phyloP scores from a whole-genome alignment of 2,113 vertebrate genomes.

The Albula glossodonta region DNA sequence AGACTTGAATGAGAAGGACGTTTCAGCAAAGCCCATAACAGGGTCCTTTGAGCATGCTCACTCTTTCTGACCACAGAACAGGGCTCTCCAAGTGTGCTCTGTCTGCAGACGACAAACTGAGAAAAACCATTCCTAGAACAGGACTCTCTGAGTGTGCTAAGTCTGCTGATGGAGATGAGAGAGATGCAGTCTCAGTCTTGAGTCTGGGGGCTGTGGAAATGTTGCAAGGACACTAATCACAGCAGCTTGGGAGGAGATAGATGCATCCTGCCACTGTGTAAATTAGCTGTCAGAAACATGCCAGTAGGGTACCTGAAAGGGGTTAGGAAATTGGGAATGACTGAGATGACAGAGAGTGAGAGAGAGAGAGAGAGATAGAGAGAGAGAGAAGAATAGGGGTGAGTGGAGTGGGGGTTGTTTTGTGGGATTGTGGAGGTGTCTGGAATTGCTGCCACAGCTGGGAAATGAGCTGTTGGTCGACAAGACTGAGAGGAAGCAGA shows the following conservation, averaged over 20 bases:
- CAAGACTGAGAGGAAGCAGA: conserved; percentile 15
- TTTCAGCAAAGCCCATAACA: neutral
- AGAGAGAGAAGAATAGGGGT: conserved; percentile 38
- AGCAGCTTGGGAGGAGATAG: conserved; percentile 49
- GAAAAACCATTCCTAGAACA: neutral
- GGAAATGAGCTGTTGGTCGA: conserved; percentile 9
- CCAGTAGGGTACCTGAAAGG: conserved; percentile 36
- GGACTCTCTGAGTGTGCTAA: neutral
- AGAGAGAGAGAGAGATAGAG: conserved; percentile 24
- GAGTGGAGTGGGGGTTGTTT: neutral
- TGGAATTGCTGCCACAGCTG: conserved; percentile 28
- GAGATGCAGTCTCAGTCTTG: neutral
- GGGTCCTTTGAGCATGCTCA: neutral
- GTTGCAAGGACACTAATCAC: conserved; percentile 11
- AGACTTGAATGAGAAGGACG: no score
- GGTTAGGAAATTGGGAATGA: conserved; percentile 44
- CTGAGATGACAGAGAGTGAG: conserved; percentile 51
- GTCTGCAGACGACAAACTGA: neutral
- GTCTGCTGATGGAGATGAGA: neutral
- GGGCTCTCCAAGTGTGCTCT: neutral
- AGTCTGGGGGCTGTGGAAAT: conserved; percentile 27
- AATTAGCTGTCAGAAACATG: conserved; percentile 64
- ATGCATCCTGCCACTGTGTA: conserved; percentile 60
- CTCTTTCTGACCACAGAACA: neutral
- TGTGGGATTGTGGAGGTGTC: neutral